Evolutionary conservation across 2,888 invertebrate genomes (phyloP), one percentile per base, ranked within the genome.

Genomic region (Yponomeuta evonymella): DNA sequence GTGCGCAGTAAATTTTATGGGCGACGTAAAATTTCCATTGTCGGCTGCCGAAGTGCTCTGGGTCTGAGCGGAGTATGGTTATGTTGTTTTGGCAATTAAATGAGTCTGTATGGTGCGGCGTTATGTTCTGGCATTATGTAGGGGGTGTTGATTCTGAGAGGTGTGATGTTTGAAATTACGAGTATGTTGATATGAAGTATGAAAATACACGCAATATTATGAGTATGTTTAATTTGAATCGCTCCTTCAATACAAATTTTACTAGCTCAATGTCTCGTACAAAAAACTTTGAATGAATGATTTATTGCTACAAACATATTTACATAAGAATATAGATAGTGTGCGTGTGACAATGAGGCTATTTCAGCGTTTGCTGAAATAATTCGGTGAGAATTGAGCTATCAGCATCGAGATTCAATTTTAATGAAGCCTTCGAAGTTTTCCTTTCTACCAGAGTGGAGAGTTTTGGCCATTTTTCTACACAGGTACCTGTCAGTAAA

Each of bases 1-100:
- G 87, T 82, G 84, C 81, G 85, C 83, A 84, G 85, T 89, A 83
- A 87, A 88, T 88, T 89, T 90, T 90, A 87, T 89, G 77, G 83
- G 79, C 75, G 82, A 80, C 83, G 85, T 90, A 85, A 89, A 88
- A 87, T 87, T 86, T 87, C 85, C 85, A 86, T 85, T 83, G 83
- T 85, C 80, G 84, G 85, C 66, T 71, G 68, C 70, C 66, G 70
- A 72, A 68, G 68, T 51, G 51, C 29, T 15, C 11, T n/a, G 68
- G 33, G 67, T 33, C 30, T 33, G 51, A 58, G 12, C 12, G 51
- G 51, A 58, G 51, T 58, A 58, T 58, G 65, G 29, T 65, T 65
- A 65, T 65, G 29, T 65, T 65, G 33, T 65, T 23, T 65, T 30
- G 65, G 33, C 30, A 65, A 33, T 65, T 65, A 65, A 15, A 58